A percentile compares a stretch with the other conserved stretches of the same genome.
Evolutionary conservation across 2,113 vertebrate species (phyloP).

Genomic region (Heptranchias perlo): DNA sequence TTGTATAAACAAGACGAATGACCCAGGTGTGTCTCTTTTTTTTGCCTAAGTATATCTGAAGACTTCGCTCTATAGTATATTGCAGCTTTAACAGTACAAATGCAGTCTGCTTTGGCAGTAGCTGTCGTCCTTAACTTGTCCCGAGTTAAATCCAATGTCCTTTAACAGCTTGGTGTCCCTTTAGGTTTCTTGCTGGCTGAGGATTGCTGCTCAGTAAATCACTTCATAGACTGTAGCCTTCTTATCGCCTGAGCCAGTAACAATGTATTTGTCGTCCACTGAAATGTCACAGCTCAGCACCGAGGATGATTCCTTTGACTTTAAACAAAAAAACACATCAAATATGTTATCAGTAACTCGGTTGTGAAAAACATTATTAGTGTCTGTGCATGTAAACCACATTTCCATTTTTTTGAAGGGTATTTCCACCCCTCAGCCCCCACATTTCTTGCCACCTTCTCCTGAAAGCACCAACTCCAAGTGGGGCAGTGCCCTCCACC

Average conservation of each 20-base stretch:
- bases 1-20: constrained; percentile 22
- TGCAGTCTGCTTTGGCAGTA: constrained; percentile 37
- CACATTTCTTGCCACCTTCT: too few relatives aligned
- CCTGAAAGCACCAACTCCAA: neutral
- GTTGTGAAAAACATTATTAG: neutral
- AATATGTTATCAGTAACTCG: neutral
- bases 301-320: constrained; percentile 74
- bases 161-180: constrained; percentile 25
- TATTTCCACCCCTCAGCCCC: neutral
- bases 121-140: constrained; percentile 20
- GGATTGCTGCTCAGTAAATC: constrained; percentile 61
- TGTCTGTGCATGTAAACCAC: neutral
- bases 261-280: constrained; percentile 69
- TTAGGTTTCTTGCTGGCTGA: neutral
- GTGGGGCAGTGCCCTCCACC: too few relatives aligned
- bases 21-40: neutral
- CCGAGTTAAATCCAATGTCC: constrained; percentile 23
- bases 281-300: constrained; percentile 81
- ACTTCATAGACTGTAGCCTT: constrained; percentile 82
- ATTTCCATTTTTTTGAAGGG: neutral
- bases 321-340: neutral
- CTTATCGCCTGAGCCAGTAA: constrained; percentile 75
- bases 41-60: neutral
- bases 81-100: constrained; percentile 35
- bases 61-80: constrained; percentile 24